Conservation (phyloP, 2,888 invertebrate species). For the Hydraecia micacea region DNA sequence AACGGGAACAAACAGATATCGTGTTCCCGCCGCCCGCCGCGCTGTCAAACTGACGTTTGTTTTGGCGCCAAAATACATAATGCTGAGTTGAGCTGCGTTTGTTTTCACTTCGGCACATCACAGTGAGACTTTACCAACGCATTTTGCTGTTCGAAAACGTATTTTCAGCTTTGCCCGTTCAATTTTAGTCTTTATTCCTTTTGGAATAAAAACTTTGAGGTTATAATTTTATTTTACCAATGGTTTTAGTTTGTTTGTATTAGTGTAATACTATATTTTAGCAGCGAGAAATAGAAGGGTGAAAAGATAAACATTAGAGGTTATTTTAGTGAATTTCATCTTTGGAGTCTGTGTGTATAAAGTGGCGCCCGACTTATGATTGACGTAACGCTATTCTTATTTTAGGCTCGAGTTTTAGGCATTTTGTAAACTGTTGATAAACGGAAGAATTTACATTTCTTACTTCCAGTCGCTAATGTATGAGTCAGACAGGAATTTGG, state of each 20-base stretch:
- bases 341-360: constrained; percentile 84
- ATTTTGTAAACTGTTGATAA: constrained; percentile 60
- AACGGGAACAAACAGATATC: constrained; percentile 88
- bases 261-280: constrained; percentile 89
- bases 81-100: constrained; percentile 88
- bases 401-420: constrained; percentile 69
- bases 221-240: constrained; percentile 51
- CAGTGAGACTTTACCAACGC: constrained; percentile 70
- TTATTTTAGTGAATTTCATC: constrained; percentile 89
- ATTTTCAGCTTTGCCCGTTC: constrained; percentile 63
- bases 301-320: constrained; percentile 88
- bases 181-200: constrained; percentile 73
- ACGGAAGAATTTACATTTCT: constrained; percentile 38
- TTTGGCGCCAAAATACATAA: constrained; percentile 90
- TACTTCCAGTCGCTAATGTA: constrained; percentile 33
- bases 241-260: constrained; percentile 73
- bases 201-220: constrained; percentile 41
- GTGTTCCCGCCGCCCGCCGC: constrained; percentile 89
- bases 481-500: constrained; percentile 1
- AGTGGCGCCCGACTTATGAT: constrained; percentile 87
- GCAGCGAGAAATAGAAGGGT: constrained; percentile 88
- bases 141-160: constrained; percentile 75
- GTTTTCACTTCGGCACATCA: constrained; percentile 89
- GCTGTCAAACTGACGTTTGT: constrained; percentile 90
- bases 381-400: constrained; percentile 83